A percentile compares a stretch with the other conserved stretches of the same genome.
Evolutionary conservation across 1,140 invertebrate genomes (phyloP).

Genomic region (Pseudobourletiella spinata): DNA sequence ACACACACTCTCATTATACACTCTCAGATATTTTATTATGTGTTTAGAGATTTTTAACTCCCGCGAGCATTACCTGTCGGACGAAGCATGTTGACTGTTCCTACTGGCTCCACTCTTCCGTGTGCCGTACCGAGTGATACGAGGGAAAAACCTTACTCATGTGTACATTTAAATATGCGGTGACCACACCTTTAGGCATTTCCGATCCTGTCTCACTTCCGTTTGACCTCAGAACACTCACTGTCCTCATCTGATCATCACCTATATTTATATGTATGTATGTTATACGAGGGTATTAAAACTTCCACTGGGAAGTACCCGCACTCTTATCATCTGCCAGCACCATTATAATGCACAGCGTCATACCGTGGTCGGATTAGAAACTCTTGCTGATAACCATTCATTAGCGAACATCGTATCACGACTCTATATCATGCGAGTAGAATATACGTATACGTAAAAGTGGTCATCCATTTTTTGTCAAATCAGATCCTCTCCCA

Average conservation of each 20-base stretch:
- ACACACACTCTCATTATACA: neutral
- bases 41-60: neutral
- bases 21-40: neutral
- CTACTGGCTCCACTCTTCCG: too few relatives aligned
- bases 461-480: neutral
- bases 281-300: too few relatives aligned
- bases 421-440: neutral
- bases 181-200: slow-evolving; percentile 10
- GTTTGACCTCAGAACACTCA: slow-evolving; percentile 5
- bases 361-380: too few relatives aligned
- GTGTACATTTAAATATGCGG: neutral
- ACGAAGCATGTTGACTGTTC: too few relatives aligned
- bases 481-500: neutral
- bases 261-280: too few relatives aligned
- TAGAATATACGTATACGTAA: too few relatives aligned
- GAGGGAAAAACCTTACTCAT: neutral
- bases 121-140: too few relatives aligned
- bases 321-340: too few relatives aligned
- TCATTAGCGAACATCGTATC: neutral
- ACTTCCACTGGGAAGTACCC: too few relatives aligned
- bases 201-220: slow-evolving; percentile 7
- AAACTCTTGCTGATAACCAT: neutral
- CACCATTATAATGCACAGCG: too few relatives aligned
- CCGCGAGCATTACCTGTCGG: neutral
- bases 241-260: slow-evolving; percentile 1